Conservation (phyloP, 2,113 vertebrate genomes). For the Colaptes auratus region DNA sequence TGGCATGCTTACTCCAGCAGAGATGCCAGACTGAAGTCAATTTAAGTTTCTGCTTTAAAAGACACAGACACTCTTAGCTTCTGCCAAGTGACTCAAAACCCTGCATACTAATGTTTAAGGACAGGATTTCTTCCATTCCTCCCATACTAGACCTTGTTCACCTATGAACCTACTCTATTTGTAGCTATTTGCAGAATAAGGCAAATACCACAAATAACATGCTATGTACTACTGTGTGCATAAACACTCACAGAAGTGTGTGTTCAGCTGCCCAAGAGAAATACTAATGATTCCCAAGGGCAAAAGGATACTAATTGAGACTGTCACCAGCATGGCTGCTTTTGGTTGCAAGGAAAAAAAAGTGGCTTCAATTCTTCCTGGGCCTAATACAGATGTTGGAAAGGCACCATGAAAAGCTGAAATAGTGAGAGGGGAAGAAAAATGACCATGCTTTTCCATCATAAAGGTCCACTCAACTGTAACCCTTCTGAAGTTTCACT, state of each 20-base stretch:
- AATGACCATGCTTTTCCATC: neutral
- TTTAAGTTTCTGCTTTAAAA: slow-evolving; percentile 13
- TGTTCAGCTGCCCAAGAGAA: neutral
- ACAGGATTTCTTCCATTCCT: neutral
- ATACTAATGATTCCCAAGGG: neutral
- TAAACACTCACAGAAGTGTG: neutral
- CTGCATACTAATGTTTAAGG: neutral
- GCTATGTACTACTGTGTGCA: neutral
- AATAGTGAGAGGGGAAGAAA: neutral
- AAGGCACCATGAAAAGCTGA: neutral
- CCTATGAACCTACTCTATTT: neutral
- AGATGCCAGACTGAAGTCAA: neutral
- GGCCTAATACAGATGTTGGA: neutral
- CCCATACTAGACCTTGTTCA: neutral
- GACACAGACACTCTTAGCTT: neutral
- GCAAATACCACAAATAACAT: neutral
- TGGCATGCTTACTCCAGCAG: neutral
- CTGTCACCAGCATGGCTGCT: neutral
- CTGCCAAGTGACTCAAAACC: neutral
- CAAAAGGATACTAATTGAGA: neutral
- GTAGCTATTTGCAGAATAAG: neutral
- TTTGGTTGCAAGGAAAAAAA: neutral
- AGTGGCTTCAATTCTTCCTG: neutral
- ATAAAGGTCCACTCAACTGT: neutral
- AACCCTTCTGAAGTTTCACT: neutral